A percentile compares a stretch with the other conserved stretches of the same genome.
These are phyloP conservation scores for Sebastes hopkinsi DNA, from an alignment of 2,797 vertebrate species.

Conservation along the genomic window DNA sequence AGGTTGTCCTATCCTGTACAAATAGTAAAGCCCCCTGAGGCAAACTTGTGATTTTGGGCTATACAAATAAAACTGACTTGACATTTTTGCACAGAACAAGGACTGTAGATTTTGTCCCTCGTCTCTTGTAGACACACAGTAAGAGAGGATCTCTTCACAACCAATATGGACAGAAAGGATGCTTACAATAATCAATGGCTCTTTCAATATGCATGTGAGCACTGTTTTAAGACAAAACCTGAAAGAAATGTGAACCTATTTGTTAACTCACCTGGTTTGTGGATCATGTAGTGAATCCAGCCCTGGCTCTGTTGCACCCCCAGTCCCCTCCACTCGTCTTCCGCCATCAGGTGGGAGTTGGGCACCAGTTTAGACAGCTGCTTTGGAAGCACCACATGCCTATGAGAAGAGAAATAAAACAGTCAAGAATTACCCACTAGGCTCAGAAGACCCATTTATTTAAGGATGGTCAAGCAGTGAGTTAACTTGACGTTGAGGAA, in stretches of 20 bases:
- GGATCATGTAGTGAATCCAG: slow-evolving; percentile 88
- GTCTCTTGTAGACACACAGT: background rate
- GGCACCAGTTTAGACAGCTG: slow-evolving; percentile 85
- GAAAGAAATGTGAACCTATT: background rate
- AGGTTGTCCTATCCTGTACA: no score
- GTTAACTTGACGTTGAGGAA: background rate
- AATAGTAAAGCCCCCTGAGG: no score
- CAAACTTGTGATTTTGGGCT: no score
- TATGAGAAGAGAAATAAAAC: slow-evolving; percentile 12
- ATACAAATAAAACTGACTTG: no score
- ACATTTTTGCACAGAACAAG: background rate
- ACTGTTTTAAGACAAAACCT: background rate
- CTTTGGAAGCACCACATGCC: slow-evolving; percentile 86
- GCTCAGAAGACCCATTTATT: background rate
- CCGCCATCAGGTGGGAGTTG: slow-evolving; percentile 82
- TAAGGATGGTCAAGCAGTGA: background rate
- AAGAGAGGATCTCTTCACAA: background rate
- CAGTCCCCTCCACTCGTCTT: slow-evolving; percentile 84
- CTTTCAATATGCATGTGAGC: background rate
- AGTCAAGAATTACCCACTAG: background rate
- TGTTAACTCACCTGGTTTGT: slow-evolving; percentile 81
- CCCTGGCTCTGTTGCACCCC: slow-evolving; percentile 86
- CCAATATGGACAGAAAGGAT: background rate
- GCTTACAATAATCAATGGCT: background rate
- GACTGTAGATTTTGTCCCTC: background rate